Evolutionary conservation across 2,888 invertebrate species (phyloP).

Genomic region (Hemaris fuciformis): DNA sequence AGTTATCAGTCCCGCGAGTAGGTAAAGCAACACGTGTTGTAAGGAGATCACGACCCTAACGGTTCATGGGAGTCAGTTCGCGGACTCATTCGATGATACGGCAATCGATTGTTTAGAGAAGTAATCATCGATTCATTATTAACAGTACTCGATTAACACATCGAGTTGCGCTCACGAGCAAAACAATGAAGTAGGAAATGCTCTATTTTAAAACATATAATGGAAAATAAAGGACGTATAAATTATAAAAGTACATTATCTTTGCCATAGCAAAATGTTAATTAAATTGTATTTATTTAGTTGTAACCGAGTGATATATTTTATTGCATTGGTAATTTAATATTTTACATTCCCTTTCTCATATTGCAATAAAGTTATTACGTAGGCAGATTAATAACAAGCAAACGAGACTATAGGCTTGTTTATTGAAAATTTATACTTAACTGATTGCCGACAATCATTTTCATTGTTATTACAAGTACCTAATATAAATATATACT

Average conservation of each 20-base stretch:
- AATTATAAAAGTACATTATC: conserved; percentile 1
- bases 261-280: conserved; percentile 2
- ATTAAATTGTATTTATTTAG: not conserved
- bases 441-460: not conserved
- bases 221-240: not conserved
- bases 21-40: conserved; percentile 44
- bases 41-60: conserved; percentile 63
- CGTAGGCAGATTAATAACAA: not conserved
- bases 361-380: conserved; percentile 1
- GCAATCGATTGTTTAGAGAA: conserved; percentile 60
- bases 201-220: not conserved
- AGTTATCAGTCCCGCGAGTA: conserved; percentile 23
- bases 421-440: not conserved
- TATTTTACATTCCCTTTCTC: conserved; percentile 8
- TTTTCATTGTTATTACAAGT: too few relatives aligned
- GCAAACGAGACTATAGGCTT: not conserved
- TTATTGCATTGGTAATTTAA: conserved; percentile 8
- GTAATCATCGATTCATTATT: conserved; percentile 26
- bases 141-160: conserved; percentile 27
- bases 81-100: conserved; percentile 46
- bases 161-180: conserved; percentile 23
- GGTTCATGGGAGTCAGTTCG: conserved; percentile 44
- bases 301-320: not conserved
- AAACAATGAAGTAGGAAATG: not conserved
- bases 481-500: too few relatives aligned